Evolutionary conservation across 2,888 invertebrate species (phyloP).

Genomic region (Drosophila antonietae): DNA sequence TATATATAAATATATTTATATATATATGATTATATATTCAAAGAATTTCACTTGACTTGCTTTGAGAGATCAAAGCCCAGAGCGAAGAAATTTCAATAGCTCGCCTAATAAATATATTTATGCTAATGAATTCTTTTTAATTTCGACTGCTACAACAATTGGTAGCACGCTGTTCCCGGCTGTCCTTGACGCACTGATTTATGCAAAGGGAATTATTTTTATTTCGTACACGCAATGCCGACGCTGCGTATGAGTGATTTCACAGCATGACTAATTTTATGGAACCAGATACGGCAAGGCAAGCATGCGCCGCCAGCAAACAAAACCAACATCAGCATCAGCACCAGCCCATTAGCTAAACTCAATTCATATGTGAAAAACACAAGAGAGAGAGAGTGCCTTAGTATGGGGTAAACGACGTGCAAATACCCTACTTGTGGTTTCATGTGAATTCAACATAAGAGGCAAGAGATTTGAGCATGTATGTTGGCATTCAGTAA

Average conservation of each 20-base stretch:
- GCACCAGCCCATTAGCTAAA: conserved; percentile 11
- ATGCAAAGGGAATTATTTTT: conserved; percentile 53
- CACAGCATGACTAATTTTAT: conserved; percentile 45
- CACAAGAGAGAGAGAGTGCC: background rate
- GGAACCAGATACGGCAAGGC: conserved; percentile 1
- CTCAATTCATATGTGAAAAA: conserved; percentile 14
- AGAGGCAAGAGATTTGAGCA: background rate
- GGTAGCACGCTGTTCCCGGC: conserved; percentile 40
- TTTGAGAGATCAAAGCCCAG: conserved; percentile 62
- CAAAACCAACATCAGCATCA: background rate
- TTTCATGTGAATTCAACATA: background rate
- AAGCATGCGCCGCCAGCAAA: background rate
- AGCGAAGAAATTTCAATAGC: conserved; percentile 32
- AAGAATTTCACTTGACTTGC: conserved; percentile 32
- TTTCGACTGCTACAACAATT: conserved; percentile 61
- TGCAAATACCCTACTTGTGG: background rate
- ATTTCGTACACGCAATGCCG: conserved; percentile 26
- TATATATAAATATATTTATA: conserved; percentile 22
- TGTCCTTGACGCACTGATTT: conserved; percentile 48
- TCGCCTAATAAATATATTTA: conserved; percentile 61
- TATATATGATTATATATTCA: conserved; percentile 40
- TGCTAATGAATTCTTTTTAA: conserved; percentile 62
- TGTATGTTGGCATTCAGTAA: too few species aligned
- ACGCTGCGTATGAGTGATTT: conserved; percentile 54
- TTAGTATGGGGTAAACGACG: background rate